Evolutionary conservation across 2,113 vertebrate genomes (phyloP).

Genomic region (Poeciliopsis retropinna): DNA sequence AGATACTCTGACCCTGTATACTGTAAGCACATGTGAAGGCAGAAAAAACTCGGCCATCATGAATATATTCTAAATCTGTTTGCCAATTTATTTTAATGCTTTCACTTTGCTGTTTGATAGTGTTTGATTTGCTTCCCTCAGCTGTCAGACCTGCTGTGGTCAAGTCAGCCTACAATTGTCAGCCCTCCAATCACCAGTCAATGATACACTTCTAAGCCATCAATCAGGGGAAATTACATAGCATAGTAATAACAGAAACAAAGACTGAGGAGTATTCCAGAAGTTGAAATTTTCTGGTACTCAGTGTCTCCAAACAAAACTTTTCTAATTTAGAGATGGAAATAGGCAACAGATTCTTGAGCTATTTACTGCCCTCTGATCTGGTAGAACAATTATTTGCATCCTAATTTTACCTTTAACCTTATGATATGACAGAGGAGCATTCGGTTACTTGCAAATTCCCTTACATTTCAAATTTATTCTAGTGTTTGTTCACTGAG

Average conservation of each 20-base stretch:
- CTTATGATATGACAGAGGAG: constrained; percentile 14
- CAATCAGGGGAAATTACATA: constrained; percentile 52
- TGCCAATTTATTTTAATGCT: constrained; percentile 16
- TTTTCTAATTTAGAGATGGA: constrained; percentile 10
- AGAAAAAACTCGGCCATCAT: background rate
- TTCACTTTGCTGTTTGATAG: constrained; percentile 11
- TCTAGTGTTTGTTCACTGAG: background rate
- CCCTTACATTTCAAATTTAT: background rate
- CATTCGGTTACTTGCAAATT: background rate
- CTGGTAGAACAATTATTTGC: constrained; percentile 1
- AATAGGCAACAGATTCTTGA: background rate
- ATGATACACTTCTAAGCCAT: constrained; percentile 45
- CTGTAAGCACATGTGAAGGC: background rate
- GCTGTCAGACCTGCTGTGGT: constrained; percentile 17
- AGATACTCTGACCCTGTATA: background rate
- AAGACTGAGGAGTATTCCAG: constrained; percentile 5
- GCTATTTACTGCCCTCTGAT: background rate
- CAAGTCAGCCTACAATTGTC: constrained; percentile 40
- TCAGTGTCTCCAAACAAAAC: background rate
- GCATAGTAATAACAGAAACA: constrained; percentile 27
- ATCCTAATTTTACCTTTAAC: constrained; percentile 17
- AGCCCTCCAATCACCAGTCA: constrained; percentile 48
- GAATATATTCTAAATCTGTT: constrained; percentile 27
- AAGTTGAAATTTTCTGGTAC: constrained; percentile 17
- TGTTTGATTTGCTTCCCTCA: constrained; percentile 45